These are phyloP conservation scores for Tokudaia tokunoshimensis DNA, from an alignment of 2,797 vertebrate genomes.

Conservation along the genomic window DNA sequence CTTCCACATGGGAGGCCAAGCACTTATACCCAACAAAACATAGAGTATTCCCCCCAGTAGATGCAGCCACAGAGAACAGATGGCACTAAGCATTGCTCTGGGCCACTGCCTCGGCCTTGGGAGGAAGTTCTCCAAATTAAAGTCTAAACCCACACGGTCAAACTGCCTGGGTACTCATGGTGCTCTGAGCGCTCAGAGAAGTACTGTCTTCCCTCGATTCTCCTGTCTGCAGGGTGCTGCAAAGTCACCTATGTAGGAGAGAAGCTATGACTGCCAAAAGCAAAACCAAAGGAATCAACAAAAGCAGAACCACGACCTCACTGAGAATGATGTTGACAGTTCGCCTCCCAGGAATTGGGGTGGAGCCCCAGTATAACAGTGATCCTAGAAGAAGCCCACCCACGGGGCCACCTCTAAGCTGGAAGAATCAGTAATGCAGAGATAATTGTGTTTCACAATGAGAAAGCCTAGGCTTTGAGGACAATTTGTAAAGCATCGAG, in stretches of 20 bases:
- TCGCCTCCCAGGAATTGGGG: too few relatives aligned
- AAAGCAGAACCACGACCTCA: neutral
- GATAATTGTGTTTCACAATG: neutral
- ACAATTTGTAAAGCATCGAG: neutral
- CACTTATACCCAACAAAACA: neutral
- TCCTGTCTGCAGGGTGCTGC: neutral
- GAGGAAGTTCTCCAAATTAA: neutral
- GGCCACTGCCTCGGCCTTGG: neutral
- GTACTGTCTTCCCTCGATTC: neutral
- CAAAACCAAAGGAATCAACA: neutral
- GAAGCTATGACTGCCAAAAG: neutral
- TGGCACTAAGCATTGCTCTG: rapidly evolving
- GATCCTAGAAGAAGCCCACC: neutral
- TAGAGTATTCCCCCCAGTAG: neutral
- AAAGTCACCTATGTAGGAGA: neutral
- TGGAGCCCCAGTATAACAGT: neutral
- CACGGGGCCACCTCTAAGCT: neutral
- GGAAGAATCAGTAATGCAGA: neutral
- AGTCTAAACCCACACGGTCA: neutral
- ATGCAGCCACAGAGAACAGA: neutral
- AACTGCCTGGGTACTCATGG: neutral
- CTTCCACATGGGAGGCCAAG: neutral
- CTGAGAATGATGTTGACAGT: neutral
- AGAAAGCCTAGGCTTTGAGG: neutral
- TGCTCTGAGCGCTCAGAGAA: neutral